phyloP scores from a whole-genome alignment of 2,888 invertebrate genomes.

The Cephalotes varians region DNA sequence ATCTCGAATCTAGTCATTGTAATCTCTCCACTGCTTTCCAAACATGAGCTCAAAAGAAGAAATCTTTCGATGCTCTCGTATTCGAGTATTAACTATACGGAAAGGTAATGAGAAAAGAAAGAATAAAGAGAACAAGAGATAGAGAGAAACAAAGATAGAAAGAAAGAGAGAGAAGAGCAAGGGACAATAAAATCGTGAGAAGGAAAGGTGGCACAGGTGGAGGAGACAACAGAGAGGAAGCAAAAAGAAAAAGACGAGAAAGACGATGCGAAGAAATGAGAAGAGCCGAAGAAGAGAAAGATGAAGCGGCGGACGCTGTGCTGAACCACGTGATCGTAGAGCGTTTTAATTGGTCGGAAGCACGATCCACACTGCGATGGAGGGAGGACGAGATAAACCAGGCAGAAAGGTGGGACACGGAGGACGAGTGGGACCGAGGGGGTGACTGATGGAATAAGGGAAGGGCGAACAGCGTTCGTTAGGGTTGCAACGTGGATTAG shows the following conservation, averaged over 20 bases:
- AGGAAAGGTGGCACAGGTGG: constrained; percentile 18
- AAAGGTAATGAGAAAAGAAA: constrained; percentile 2
- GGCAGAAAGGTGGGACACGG: constrained; percentile 48
- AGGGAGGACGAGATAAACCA: constrained; percentile 66
- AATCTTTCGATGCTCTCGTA: constrained; percentile 52
- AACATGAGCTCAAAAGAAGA: constrained; percentile 43
- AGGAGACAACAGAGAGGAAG: constrained; percentile 35
- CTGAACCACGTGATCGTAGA: constrained; percentile 82
- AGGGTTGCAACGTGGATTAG: constrained; percentile 81
- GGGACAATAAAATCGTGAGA: constrained; percentile 39
- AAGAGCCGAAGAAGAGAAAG: constrained; percentile 60
- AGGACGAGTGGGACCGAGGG: constrained; percentile 54
- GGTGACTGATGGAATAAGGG: constrained; percentile 51
- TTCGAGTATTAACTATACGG: constrained; percentile 24
- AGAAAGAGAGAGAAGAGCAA: constrained; percentile 13
- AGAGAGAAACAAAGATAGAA: neutral
- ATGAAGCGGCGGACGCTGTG: constrained; percentile 57
- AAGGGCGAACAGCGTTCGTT: constrained; percentile 72
- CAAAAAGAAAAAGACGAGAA: constrained; percentile 41
- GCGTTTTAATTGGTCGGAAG: constrained; percentile 85
- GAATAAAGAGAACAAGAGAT: neutral
- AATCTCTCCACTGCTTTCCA: constrained; percentile 57
- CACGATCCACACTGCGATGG: constrained; percentile 63
- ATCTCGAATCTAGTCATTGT: constrained; percentile 44
- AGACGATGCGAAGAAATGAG: constrained; percentile 32